Base-by-base conservation (phyloP, 2,888 invertebrate species). In the Synanthedon tipuliformis region DNA sequence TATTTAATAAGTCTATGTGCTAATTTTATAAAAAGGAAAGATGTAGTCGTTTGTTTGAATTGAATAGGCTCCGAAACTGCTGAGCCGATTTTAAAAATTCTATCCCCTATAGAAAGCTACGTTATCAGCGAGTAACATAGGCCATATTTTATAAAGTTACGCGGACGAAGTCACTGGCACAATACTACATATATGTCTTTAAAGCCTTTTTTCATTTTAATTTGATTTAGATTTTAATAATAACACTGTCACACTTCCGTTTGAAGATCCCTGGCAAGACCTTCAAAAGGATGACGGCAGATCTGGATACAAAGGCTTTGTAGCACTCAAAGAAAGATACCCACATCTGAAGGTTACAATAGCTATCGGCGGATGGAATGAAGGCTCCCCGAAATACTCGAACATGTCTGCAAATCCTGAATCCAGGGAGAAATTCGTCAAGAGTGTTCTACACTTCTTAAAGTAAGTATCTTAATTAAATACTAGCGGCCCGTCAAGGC, bases 331-430 rank as follows among this genome's bases (percentile, higher is more conserved):
- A 62, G 73, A 88, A 50, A 84, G 85, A 11, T 90, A 93, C 74
- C 93, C 94, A 0, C 92, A 92, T 63, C 73, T 96, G 50, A 93
- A 91, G 72, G 90, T 93, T 4, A 90, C 92, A 3, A 73, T 96
- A 11, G 96, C 95, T 0, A 93, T 97, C 45, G 96, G 96, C 0
- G 96, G 96, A 0, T 96, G 96, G 96, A 96, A 95, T 72, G 95
- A 96, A 71, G 96, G 95, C 0, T 95, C 95, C 0, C 71, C 80
- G 4, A 91, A 92, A 61, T 94, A 80, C 41, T 94, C 94, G 13
- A 81, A 79, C 45, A 84, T 96, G 79, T 93, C 92, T 0, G 89
- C 91, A 3, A 90, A 89, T 51, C 83, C 90, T 0, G 88, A 89
- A 13, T 81, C 89, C 51, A 89, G 96, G 51, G 81, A 82, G 3